Conservation (phyloP, 2,113 vertebrate genomes). For the Sigmodon hispidus region DNA sequence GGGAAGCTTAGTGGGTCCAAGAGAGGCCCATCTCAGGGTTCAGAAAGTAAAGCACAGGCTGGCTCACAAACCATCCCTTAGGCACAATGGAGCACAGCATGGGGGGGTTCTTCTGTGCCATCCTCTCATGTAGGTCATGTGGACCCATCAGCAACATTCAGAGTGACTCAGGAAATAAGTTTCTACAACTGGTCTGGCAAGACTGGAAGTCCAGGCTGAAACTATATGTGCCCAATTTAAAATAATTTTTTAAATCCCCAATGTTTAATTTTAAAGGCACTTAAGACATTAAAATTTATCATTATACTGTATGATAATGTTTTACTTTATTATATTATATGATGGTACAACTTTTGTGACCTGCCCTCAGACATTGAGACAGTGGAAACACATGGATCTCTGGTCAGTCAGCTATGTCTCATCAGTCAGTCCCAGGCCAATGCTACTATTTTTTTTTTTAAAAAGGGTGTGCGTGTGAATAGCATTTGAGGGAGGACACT, state of each 20-base stretch:
- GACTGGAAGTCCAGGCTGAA: background rate
- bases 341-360: background rate
- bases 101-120: background rate
- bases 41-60: background rate
- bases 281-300: background rate
- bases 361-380: background rate
- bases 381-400: background rate
- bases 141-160: background rate
- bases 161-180: background rate
- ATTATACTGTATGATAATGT: background rate
- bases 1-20: background rate
- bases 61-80: background rate
- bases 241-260: background rate
- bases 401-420: background rate
- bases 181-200: background rate
- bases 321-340: background rate
- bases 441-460: background rate
- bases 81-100: background rate
- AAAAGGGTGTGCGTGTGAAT: background rate
- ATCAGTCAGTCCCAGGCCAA: background rate
- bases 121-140: rapidly evolving
- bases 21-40: background rate
- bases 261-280: slow-evolving; percentile 34
- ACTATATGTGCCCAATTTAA: background rate
- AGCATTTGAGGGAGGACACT: background rate